Conservation (phyloP, 2,888 invertebrate species). For the Cephus sareptanus region DNA sequence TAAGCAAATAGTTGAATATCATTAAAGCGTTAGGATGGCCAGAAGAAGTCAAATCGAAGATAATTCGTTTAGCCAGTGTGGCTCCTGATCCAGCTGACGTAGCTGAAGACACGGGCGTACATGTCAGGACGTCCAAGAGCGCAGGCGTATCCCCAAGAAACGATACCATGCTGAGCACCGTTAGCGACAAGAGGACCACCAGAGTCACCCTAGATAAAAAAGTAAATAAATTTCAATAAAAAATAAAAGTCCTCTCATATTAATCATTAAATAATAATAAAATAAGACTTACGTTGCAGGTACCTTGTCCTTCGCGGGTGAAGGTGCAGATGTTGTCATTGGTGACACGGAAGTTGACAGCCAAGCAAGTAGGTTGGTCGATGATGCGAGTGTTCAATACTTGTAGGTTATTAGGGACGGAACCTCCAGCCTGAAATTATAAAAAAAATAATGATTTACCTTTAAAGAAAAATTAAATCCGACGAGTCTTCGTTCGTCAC, state of each 20-base stretch:
- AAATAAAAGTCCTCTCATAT: background rate
- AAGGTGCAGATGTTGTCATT: conserved; percentile 18
- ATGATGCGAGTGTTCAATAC: background rate
- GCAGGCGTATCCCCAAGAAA: conserved; percentile 2
- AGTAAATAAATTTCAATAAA: background rate
- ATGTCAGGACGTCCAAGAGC: conserved; percentile 24
- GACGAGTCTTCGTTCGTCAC: background rate
- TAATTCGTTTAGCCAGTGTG: conserved; percentile 1
- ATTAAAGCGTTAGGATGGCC: background rate
- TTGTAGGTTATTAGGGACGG: background rate
- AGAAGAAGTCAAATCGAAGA: background rate
- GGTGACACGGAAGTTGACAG: conserved; percentile 4
- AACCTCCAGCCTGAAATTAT: background rate
- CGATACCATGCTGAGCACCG: conserved; percentile 37
- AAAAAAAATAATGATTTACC: background rate
- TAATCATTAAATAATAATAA: background rate
- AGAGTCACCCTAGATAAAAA: conserved; percentile 34
- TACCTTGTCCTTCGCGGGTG: conserved; percentile 19
- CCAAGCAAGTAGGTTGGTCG: background rate
- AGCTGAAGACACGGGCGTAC: conserved; percentile 22
- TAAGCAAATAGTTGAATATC: background rate
- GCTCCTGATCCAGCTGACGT: conserved; percentile 20
- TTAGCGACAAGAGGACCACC: conserved; percentile 36
- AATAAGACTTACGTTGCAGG: conserved; percentile 5
- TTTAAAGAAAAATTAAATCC: background rate